Percentiles rank a stretch among this genome's conserved stretches.
phyloP scores from a whole-genome alignment of 1,140 invertebrate species.

The Aphaenogaster floridana region DNA sequence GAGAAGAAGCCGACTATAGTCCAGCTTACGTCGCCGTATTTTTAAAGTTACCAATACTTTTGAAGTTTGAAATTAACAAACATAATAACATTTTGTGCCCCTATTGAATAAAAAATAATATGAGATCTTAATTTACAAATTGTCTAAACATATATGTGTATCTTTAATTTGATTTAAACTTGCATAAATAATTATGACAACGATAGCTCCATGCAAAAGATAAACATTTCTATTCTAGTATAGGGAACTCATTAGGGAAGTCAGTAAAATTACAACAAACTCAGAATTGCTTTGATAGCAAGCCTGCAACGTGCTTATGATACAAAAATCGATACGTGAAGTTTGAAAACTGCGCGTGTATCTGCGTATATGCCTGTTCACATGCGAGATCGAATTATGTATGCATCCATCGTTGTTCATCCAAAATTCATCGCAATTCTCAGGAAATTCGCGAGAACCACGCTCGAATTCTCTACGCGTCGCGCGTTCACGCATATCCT shows the following conservation, averaged over 20 bases:
- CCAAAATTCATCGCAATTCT: constrained; percentile 48
- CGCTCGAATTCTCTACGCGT: constrained; percentile 7
- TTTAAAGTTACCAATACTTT: not conserved
- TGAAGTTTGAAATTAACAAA: not conserved
- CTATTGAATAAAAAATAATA: not conserved
- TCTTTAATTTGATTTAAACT: constrained; percentile 1
- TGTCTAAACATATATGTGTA: not conserved
- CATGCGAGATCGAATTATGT: constrained; percentile 20
- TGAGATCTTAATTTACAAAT: not conserved
- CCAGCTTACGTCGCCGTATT: not conserved
- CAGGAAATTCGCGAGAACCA: not conserved
- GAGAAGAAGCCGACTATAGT: constrained; percentile 12
- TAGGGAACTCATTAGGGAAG: not conserved
- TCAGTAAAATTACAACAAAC: not conserved
- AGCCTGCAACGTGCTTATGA: not conserved
- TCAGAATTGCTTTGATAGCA: not conserved
- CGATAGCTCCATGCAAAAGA: not conserved
- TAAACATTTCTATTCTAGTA: not conserved
- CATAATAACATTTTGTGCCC: not conserved
- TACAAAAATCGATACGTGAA: not conserved
- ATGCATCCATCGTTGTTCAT: constrained; percentile 34
- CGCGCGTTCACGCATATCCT: constrained; percentile 6
- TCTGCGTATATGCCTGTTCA: not conserved
- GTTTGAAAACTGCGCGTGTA: not conserved
- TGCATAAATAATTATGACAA: not conserved